A percentile compares a stretch with the other conserved stretches of the same genome.
These are phyloP conservation scores for Cryptotis parvus DNA, from an alignment of 2,113 vertebrate genomes.

Conservation along the genomic window DNA sequence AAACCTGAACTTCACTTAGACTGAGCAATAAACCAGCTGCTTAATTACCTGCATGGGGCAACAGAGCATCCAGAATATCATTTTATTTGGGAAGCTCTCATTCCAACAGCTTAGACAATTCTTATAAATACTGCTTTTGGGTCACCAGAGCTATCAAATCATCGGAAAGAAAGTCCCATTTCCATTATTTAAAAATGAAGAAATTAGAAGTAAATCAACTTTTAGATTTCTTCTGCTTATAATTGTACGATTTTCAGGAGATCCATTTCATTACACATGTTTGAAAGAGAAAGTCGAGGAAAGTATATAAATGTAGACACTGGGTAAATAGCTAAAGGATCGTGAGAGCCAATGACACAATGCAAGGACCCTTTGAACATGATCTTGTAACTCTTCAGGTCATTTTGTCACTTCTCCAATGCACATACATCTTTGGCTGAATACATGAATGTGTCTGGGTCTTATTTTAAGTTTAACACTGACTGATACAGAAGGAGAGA, in stretches of 20 bases:
- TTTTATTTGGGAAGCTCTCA: neutral
- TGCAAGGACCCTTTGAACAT: neutral
- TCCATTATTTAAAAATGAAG: neutral
- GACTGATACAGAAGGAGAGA: no score
- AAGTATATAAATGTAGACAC: neutral
- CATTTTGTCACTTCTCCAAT: neutral
- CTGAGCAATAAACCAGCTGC: neutral
- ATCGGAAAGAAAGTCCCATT: conserved; percentile 5
- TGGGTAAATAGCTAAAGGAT: neutral
- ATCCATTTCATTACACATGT: neutral
- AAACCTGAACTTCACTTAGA: neutral
- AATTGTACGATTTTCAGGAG: neutral
- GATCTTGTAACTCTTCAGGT: neutral
- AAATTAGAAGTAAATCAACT: neutral
- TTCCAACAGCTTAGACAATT: neutral
- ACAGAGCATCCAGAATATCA: neutral
- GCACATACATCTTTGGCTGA: neutral
- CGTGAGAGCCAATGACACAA: neutral
- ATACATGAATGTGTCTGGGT: neutral
- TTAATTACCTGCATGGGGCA: neutral
- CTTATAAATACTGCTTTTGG: conserved; percentile 24
- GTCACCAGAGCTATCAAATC: neutral
- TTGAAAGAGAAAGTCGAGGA: neutral
- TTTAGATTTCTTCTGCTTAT: neutral
- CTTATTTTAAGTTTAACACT: neutral